A percentile compares a stretch with the other conserved stretches of the same genome.
phyloP scores from a whole-genome alignment of 2,113 vertebrate species.

The Rhinogobius similis region DNA sequence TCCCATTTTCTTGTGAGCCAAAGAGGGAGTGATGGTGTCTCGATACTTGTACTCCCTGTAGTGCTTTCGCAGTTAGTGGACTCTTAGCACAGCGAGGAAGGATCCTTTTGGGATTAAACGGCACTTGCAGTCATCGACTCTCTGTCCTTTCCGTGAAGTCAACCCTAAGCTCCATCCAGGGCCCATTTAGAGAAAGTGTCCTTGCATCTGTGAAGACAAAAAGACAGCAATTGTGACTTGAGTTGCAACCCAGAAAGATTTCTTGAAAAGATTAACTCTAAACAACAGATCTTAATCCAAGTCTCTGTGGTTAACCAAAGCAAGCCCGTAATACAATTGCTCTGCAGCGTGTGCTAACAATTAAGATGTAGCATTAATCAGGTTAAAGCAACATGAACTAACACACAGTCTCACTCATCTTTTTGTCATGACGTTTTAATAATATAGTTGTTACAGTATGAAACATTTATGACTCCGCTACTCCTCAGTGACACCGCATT shows the following conservation, averaged over 20 bases:
- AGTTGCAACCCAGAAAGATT: slow-evolving; percentile 33
- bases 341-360: slow-evolving; percentile 19
- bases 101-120: slow-evolving; percentile 59
- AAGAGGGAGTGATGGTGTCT: slow-evolving; percentile 45
- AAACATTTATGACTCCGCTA: slow-evolving; percentile 24
- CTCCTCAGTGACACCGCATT: slow-evolving; percentile 7
- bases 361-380: background rate
- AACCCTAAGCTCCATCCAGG: slow-evolving; percentile 35
- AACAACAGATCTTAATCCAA: slow-evolving; percentile 40
- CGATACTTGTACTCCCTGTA: slow-evolving; percentile 60
- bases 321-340: slow-evolving; percentile 9
- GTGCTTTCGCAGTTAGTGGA: slow-evolving; percentile 53
- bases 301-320: slow-evolving; percentile 16
- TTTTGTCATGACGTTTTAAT: slow-evolving; percentile 14
- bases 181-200: slow-evolving; percentile 44
- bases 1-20: slow-evolving; percentile 54
- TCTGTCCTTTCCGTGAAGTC: slow-evolving; percentile 26
- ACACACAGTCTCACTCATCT: slow-evolving; percentile 10
- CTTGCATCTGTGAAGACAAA: slow-evolving; percentile 58
- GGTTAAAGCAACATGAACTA: slow-evolving; percentile 2
- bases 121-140: slow-evolving; percentile 54
- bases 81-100: slow-evolving; percentile 42
- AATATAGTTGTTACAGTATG: slow-evolving; percentile 5
- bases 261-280: slow-evolving; percentile 9
- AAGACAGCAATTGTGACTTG: slow-evolving; percentile 37